Conservation (phyloP, 2,113 vertebrate genomes). For the Eulacestoma nigropectus region DNA sequence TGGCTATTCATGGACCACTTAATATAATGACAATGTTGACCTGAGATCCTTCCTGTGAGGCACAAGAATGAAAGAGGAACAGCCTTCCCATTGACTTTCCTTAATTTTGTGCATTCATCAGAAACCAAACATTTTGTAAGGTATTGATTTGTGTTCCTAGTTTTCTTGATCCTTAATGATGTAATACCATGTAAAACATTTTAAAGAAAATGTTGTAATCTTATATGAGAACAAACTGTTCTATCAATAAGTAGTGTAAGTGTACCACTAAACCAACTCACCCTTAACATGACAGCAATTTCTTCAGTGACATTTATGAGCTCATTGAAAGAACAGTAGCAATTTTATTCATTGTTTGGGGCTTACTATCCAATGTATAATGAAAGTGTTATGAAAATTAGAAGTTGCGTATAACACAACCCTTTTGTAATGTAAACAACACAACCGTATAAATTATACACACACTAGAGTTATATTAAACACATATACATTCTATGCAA, state of each 20-base stretch:
- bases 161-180: constrained; percentile 4
- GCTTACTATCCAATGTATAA: constrained; percentile 30
- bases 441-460: constrained; percentile 26
- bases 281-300: constrained; percentile 45
- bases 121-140: constrained; percentile 3
- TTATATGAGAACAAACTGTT: constrained; percentile 30
- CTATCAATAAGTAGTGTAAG: constrained; percentile 8
- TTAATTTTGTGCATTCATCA: background rate
- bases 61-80: background rate
- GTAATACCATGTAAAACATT: background rate
- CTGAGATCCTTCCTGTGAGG: background rate
- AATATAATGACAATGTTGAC: background rate
- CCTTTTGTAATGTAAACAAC: constrained; percentile 45
- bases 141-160: background rate
- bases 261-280: constrained; percentile 39
- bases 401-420: background rate
- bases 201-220: background rate
- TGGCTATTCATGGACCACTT: background rate
- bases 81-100: background rate
- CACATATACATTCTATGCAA: background rate
- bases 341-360: constrained; percentile 35
- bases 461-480: background rate
- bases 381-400: constrained; percentile 54
- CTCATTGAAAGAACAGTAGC: constrained; percentile 37
- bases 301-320: constrained; percentile 17